Base-by-base conservation (phyloP, 2,113 vertebrate genomes). In the Lichenostomus cassidix region DNA sequence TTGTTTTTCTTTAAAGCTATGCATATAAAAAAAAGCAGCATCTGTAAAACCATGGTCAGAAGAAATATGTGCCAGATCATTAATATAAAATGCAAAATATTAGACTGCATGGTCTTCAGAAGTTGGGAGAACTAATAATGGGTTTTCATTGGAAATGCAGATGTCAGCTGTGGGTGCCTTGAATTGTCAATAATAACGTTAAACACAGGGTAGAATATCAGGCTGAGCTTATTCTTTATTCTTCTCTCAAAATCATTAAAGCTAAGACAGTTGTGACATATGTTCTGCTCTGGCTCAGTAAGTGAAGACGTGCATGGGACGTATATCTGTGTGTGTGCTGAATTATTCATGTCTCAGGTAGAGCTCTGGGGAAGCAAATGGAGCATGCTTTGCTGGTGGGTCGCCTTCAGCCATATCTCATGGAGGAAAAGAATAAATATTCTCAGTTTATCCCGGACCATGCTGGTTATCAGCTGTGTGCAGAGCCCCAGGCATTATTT, bases 141-240 rank as follows among this genome's bases (percentile, higher is more conserved):
- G 85, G 79, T 77, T 97, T 96, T 78, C n/a, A 13, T 55, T 96
- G 84, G 74, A 87, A 95, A 96, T 96, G 93, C 96, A 97, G 90
- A 95, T 97, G 95, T 97, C 95, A 96, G 96, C 93, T 95, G 92
- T 83, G 94, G 63, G 65, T 90, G 79, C 85, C 90, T 92, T 91
- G 92, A 90, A 85, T 96, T 94, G 90, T 96, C 95, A 95, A 56
- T 92, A 94, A 90, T 92, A 91, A 68, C 19, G 44, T 85, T 96
- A 94, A 97, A 92, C 89, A 94, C 62, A 80, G 92, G 77, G 91
- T 96, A 91, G 94, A 92, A 68, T 96, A 95, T 95, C 87, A 96
- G 90, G 44, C 86, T 83, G 67, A 75, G 80, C 83, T 90, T 83
- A 68, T 69, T 79, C 75, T 92, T 87, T 71, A 81, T 85, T 95